These are phyloP conservation scores for Chaenogobius annularis DNA, from an alignment of 2,113 vertebrate species.

Conservation along the genomic window DNA sequence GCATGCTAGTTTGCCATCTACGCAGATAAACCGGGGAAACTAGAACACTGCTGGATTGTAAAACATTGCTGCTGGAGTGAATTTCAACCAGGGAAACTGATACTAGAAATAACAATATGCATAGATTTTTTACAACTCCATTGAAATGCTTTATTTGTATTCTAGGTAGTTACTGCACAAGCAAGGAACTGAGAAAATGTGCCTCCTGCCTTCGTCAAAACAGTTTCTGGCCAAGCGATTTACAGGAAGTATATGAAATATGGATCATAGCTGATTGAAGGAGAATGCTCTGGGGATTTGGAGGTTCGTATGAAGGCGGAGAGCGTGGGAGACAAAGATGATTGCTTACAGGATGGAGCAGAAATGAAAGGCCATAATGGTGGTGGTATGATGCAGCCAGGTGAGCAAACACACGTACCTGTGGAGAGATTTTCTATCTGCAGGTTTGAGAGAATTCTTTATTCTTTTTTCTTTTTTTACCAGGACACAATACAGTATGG, in stretches of 20 bases:
- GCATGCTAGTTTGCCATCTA: conserved; percentile 40
- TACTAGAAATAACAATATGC: conserved; percentile 46
- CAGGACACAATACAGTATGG: no score
- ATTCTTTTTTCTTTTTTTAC: no score
- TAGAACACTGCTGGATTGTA: conserved; percentile 24
- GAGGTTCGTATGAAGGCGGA: conserved; percentile 46
- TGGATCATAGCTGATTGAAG: conserved; percentile 66
- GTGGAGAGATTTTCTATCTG: no score
- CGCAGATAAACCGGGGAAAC: conserved; percentile 48
- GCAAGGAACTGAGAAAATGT: conserved; percentile 61
- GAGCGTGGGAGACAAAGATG: conserved; percentile 57
- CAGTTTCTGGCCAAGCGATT: conserved; percentile 64
- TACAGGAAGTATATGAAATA: conserved; percentile 71
- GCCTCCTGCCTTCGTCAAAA: conserved; percentile 65
- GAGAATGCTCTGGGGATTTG: conserved; percentile 48
- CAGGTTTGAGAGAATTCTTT: no score
- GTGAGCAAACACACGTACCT: conserved; percentile 12
- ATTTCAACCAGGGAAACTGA: conserved; percentile 55
- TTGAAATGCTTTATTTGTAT: conserved; percentile 58
- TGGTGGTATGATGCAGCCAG: background rate
- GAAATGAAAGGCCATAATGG: conserved; percentile 54
- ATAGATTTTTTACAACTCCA: conserved; percentile 39
- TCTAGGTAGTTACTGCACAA: conserved; percentile 48
- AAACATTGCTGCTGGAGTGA: conserved; percentile 41
- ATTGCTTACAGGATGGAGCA: conserved; percentile 64